A percentile compares a stretch with the other conserved stretches of the same genome.
phyloP scores from a whole-genome alignment of 2,113 vertebrate genomes.

The Alouatta palliata region DNA sequence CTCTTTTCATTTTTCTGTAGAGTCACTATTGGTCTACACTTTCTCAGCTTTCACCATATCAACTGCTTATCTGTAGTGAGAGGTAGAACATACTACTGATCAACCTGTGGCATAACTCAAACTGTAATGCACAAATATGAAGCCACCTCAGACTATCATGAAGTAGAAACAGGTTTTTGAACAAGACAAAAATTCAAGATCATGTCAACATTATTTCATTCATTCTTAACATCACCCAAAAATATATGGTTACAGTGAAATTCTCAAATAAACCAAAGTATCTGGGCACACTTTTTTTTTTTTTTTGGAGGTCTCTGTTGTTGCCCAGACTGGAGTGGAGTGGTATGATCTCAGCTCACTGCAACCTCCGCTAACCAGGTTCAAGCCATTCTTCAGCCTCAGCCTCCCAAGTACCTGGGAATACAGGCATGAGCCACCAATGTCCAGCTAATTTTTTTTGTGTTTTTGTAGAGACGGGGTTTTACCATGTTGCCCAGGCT shows the following conservation, averaged over 20 bases:
- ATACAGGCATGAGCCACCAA: too few species aligned
- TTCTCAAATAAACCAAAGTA: conserved; percentile 6
- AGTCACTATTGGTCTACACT: not conserved
- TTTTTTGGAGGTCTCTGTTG: too few species aligned
- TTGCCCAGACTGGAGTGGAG: too few species aligned
- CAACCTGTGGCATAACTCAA: not conserved
- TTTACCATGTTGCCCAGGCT: too few species aligned
- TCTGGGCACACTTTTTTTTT: not conserved
- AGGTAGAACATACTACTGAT: not conserved
- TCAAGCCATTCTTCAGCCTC: too few species aligned
- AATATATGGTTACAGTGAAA: not conserved
- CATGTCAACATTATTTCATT: not conserved
- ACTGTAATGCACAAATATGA: not conserved
- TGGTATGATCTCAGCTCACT: too few species aligned
- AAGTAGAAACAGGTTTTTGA: conserved; percentile 18
- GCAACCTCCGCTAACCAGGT: too few species aligned
- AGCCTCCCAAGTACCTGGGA: too few species aligned
- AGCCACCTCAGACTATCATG: not conserved
- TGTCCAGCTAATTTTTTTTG: too few species aligned
- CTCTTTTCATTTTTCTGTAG: not conserved
- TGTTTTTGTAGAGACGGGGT: too few species aligned
- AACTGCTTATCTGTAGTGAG: not conserved
- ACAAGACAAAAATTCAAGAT: conserved; percentile 10
- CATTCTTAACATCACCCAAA: not conserved
- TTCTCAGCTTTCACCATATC: not conserved